Percentiles rank a stretch among this genome's conserved stretches.
phyloP scores from a whole-genome alignment of 2,888 invertebrate species.

The Cephonodes hylas region DNA sequence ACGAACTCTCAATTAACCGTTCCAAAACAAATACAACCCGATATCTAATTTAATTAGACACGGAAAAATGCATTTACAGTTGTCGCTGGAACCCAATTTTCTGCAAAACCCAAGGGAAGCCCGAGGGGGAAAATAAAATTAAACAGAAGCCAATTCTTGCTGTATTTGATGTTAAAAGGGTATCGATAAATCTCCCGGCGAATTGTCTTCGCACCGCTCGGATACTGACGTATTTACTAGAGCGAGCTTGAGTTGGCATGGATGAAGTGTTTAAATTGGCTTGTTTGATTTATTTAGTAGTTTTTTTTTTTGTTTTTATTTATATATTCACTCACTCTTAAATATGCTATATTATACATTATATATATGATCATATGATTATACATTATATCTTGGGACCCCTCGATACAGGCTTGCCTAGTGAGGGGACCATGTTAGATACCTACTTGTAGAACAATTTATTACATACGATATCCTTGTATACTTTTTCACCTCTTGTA shows the following conservation, averaged over 20 bases:
- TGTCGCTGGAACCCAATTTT: conserved; percentile 14
- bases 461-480: too few relatives aligned
- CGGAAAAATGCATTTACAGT: conserved; percentile 9
- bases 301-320: too few relatives aligned
- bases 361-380: too few relatives aligned
- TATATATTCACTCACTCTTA: too few relatives aligned
- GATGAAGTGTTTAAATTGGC: background rate
- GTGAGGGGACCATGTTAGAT: too few relatives aligned
- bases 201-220: conserved; percentile 34
- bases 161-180: conserved; percentile 51
- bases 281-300: too few relatives aligned
- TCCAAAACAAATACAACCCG: conserved; percentile 1
- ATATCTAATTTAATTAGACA: conserved; percentile 13
- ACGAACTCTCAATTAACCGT: background rate
- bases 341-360: too few relatives aligned
- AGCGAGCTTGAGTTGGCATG: background rate
- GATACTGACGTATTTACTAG: background rate
- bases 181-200: conserved; percentile 48
- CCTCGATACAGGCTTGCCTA: too few relatives aligned
- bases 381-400: too few relatives aligned
- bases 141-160: conserved; percentile 48
- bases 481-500: too few relatives aligned
- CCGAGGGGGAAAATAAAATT: conserved; percentile 41
- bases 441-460: too few relatives aligned
- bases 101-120: conserved; percentile 10